Percentiles rank a stretch among this genome's conserved stretches.
Evolutionary conservation across 2,113 vertebrate genomes (phyloP).

Genomic region (Tragelaphus scriptus): DNA sequence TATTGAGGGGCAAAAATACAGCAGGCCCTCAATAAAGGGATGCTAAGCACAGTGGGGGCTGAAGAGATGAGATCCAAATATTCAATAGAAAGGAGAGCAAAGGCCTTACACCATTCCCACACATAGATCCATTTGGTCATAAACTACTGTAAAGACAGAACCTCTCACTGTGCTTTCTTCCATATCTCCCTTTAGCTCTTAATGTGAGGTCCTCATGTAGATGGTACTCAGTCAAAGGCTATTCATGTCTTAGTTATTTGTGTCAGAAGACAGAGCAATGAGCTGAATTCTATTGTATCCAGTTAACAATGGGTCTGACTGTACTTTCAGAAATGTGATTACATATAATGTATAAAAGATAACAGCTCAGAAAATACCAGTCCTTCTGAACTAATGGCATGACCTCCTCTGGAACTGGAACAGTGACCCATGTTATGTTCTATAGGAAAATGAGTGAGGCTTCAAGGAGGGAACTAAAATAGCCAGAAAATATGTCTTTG

Average conservation of each 20-base stretch:
- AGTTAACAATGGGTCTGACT: slow-evolving; percentile 14
- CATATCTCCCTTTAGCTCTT: neutral
- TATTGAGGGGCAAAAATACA: slow-evolving; percentile 26
- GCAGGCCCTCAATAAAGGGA: neutral
- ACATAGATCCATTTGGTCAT: neutral
- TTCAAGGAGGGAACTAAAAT: slow-evolving; percentile 45
- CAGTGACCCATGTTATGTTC: neutral
- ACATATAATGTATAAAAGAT: slow-evolving; percentile 30
- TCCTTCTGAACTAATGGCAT: slow-evolving; percentile 31
- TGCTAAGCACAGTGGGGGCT: slow-evolving; percentile 37
- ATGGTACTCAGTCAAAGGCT: neutral
- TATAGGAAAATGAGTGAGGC: slow-evolving; percentile 18
- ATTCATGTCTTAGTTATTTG: slow-evolving; percentile 2
- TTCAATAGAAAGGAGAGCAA: slow-evolving; percentile 6
- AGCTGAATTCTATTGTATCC: slow-evolving; percentile 8
- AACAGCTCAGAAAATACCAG: slow-evolving; percentile 36
- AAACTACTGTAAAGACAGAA: slow-evolving; percentile 19
- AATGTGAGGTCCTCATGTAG: slow-evolving; percentile 14
- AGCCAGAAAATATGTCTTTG: slow-evolving; percentile 24
- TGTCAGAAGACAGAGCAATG: slow-evolving; percentile 9
- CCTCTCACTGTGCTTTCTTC: slow-evolving; percentile 14
- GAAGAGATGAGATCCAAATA: neutral
- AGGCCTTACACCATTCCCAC: neutral
- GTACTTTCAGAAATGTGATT: slow-evolving; percentile 18
- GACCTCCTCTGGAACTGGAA: neutral